Conservation (phyloP, 1,140 invertebrate genomes). For the Xylocopa sonorina region DNA sequence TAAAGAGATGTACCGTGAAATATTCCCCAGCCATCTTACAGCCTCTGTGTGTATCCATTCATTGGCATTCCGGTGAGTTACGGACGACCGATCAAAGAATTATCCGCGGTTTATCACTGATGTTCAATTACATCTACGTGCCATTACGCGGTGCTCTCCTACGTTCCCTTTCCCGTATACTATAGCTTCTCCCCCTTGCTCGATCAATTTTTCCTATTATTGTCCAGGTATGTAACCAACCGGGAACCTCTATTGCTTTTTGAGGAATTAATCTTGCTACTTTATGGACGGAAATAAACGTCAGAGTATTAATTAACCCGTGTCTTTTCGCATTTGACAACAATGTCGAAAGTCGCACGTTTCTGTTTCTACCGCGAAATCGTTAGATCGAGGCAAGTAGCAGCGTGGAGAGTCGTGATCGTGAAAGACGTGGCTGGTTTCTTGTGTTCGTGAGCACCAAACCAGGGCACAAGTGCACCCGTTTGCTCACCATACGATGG, state of each 20-base stretch:
- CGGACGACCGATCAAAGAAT: not conserved
- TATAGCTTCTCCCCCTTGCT: not conserved
- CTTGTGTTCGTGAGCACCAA: slow-evolving; percentile 6
- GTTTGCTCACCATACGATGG: slow-evolving; percentile 33
- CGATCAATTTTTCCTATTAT: not conserved
- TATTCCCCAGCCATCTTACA: slow-evolving; percentile 47
- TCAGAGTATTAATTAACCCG: too few species aligned
- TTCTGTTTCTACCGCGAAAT: not conserved
- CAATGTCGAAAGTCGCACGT: too few species aligned
- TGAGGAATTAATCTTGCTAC: too few species aligned
- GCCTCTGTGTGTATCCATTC: not conserved
- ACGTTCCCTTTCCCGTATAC: too few species aligned
- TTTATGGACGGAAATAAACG: too few species aligned
- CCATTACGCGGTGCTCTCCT: not conserved
- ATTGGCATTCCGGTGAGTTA: not conserved
- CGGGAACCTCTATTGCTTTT: too few species aligned
- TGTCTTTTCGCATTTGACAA: too few species aligned
- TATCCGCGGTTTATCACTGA: not conserved
- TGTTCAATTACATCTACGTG: slow-evolving; percentile 19
- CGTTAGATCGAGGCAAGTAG: not conserved
- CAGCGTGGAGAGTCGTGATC: not conserved
- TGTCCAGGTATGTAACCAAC: not conserved
- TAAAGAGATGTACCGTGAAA: slow-evolving; percentile 52
- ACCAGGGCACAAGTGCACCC: slow-evolving; percentile 25
- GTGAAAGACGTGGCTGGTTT: slow-evolving; percentile 19